Evolutionary conservation across 1,140 invertebrate species (phyloP), one percentile per base, ranked within the genome.

Genomic region (Sycophila sp.): DNA sequence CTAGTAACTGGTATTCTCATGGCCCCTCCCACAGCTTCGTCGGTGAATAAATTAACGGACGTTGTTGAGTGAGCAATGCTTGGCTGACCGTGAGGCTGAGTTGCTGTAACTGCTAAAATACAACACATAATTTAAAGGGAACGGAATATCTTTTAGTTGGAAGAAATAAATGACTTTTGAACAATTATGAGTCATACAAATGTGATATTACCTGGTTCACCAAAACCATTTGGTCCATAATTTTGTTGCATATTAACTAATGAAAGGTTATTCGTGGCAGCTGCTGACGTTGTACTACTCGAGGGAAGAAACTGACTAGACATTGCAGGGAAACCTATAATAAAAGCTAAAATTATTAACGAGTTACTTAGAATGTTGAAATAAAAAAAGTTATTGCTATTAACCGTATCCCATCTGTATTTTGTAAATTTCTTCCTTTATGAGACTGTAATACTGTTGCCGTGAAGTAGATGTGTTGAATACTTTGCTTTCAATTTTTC

Each of bases 391-490:
- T n/a, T n/a, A n/a, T 7, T 28, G 40, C 28, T 22, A 32, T 19
- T 36, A 56, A 70, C 68, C 68, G 17, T 70, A 70, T 70, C 60
- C 69, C 60, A 56, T 58, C 30, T 71, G 51, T 64, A 71, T 64
- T 71, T 71, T 71, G 49, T 71, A 51, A 64, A 71, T 65, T 71
- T 71, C 69, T 42, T 71, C 60, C 49, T 65, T 71, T 30, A 65
- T 10, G 17, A 71, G 51, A 13, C 17, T 58, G 30, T 58, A 71
- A 56, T 71, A 71, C 51, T 71, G 69, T 26, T 60, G 24, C 11
- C 60, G 59, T 5, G 60, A 71, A 32, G 51, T 47, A 28, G 69
- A 60, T 49, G 42, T 49, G 45, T 71, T 71, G 38, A 64, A 71
- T 47, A 40, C 69, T 49, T 71, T 71, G 42, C 69, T 53, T 55